phyloP scores from a whole-genome alignment of 1,140 invertebrate species.

The Hermetia illucens region DNA sequence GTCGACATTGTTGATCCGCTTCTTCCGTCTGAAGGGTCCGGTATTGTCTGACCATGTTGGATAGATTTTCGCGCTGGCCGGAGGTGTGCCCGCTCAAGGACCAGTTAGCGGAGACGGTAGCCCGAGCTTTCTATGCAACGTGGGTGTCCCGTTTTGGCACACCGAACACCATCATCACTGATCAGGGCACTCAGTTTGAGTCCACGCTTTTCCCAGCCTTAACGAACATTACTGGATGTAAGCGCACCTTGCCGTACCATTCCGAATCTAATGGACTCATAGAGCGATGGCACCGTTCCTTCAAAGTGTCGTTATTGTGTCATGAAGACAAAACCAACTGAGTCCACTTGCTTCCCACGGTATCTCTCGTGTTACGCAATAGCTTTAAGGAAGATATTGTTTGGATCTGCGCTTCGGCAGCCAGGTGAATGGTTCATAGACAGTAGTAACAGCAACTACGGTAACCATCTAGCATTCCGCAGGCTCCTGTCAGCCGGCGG shows the following conservation, averaged over 20 bases:
- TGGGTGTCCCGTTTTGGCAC: slow-evolving; percentile 24
- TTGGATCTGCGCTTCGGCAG: too few relatives aligned
- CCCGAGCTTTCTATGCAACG: slow-evolving; percentile 13
- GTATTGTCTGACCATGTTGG: slow-evolving; percentile 27
- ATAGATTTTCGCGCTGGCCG: slow-evolving; percentile 28
- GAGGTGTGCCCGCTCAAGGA: slow-evolving; percentile 22
- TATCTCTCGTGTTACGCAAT: too few relatives aligned
- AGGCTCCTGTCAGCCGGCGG: too few relatives aligned
- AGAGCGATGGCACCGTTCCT: slow-evolving; percentile 16
- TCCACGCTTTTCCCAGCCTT: slow-evolving; percentile 10
- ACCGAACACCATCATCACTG: slow-evolving; percentile 24
- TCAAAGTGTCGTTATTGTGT: slow-evolving; percentile 17
- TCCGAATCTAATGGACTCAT: slow-evolving; percentile 21
- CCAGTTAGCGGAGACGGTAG: slow-evolving; percentile 11
- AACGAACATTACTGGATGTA: slow-evolving; percentile 8
- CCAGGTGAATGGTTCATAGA: too few relatives aligned
- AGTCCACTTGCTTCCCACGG: too few relatives aligned
- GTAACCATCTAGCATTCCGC: too few relatives aligned
- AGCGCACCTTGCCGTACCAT: slow-evolving; percentile 27
- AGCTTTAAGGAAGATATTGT: too few relatives aligned
- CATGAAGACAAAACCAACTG: too few relatives aligned
- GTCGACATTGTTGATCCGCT: slow-evolving; percentile 26
- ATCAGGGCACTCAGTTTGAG: slow-evolving; percentile 27
- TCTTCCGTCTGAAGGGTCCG: slow-evolving; percentile 14
- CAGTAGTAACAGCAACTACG: too few relatives aligned